Evolutionary conservation across 2,797 vertebrate species (phyloP), one percentile per base, ranked within the genome.

Genomic region (Pagetopsis macropterus): DNA sequence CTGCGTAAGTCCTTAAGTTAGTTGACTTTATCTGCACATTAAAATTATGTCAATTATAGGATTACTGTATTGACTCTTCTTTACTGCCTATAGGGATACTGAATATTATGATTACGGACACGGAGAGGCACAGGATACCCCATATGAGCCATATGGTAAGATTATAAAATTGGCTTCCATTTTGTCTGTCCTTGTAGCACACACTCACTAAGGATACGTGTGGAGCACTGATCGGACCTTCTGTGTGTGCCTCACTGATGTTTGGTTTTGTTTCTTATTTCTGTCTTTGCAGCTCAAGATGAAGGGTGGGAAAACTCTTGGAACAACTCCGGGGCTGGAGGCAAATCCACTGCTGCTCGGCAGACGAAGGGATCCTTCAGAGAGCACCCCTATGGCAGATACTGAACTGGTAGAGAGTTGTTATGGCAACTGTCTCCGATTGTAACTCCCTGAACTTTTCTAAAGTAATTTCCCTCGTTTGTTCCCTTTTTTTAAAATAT

Each of bases 21-120:
- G 2, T 3, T 14, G 13, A 43, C 23, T 40, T 21, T 3, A 9
- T 41, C 9, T 65, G 3, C 15, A n/a, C 2, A 7, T 59, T 54
- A 17, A 51, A 3, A 11, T 10, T 41, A 1, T 49, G 17, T 27
- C 5, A 21, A 33, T 59, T 16, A 5, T 0, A 17, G 3, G 2
- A 12, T 0, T 21, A 4, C 37, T 3, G 0, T 49, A 3, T 41
- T 69, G n/a, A 76, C 17, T 9, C 1, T 31, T 3, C 0, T 51
- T 50, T 70, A 0, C 6, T 57, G 0, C 46, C 54, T 85, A 49
- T 91, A 99, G 98, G 76, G 97, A 99, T 57, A 98, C 97, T 41
- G 98, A 99, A 85, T 99, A 99, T 92, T 99, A 98, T 80, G 98
- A 99, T 86, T 99, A 99, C 31, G 97, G 97, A 85, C 98, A 99